Base-by-base conservation (phyloP, 1,140 invertebrate genomes). In the Cherax quadricarinatus region DNA sequence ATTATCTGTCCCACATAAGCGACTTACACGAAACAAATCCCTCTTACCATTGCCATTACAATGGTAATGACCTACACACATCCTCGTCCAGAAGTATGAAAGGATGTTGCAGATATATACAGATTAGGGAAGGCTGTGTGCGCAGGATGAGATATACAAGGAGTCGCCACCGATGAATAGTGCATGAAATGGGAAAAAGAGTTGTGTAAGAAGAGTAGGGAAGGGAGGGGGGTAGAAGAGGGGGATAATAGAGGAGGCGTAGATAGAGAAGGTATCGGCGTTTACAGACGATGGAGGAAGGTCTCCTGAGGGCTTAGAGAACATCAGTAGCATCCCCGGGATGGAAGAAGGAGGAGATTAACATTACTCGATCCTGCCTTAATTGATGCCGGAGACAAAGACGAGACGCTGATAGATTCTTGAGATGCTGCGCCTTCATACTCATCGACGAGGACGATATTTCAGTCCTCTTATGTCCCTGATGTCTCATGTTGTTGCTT, bases 331-430 rank as follows among this genome's bases (percentile, higher is more conserved):
- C 53, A 57, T 57, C 53, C 53, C 53, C 12, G 7, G 4, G 53
- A 41, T 41, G 73, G 41, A 41, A 78, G 73, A 4, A 41, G 41
- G 73, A 21, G 9, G 30, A 4, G 48, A 49, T 14, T 1, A n/a
- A 30, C 78, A 41, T 53, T 53, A 51, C 80, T 49, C 12, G 16
- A 24, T 14, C 48, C 21, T 18, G 10, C 48, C 9, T 57, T 84
- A 84, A 84, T 84, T 84, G 82, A 84, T 84, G 82, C n/a, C 62
- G 53, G 53, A 57, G 53, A 62, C 82, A 57, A n/a, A 57, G 53
- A 18, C 24, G 62, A 62, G 53, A 62, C 41, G 48, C 49, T 57
- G 82, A 62, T 41, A 84, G 21, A 62, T 84, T 84, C 62, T 84
- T 41, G 62, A 84, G 82, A 84, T 84, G 21, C 18, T 16, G 5